These are phyloP conservation scores for Centropus unirufus DNA, from an alignment of 2,113 vertebrate species.

Conservation along the genomic window DNA sequence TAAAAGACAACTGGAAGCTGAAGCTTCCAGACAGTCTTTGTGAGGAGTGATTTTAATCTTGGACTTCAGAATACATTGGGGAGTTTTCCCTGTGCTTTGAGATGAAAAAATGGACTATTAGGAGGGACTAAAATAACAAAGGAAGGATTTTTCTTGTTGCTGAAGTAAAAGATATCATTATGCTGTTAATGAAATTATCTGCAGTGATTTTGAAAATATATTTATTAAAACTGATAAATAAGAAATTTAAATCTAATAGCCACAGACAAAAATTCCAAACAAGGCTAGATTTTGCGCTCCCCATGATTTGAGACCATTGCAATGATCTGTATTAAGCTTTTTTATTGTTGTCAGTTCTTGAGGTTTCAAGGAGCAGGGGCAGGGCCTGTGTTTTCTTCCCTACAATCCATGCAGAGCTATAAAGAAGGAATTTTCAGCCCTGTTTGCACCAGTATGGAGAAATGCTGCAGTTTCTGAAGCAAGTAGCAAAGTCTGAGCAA, in stretches of 20 bases:
- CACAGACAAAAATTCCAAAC: neutral
- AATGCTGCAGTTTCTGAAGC: neutral
- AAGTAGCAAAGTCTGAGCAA: neutral
- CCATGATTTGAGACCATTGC: neutral
- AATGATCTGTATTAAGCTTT: neutral
- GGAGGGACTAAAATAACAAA: neutral
- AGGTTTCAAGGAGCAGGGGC: neutral
- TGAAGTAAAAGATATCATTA: neutral
- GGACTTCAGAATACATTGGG: neutral
- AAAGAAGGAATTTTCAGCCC: neutral
- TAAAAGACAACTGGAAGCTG: neutral
- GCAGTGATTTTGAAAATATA: neutral
- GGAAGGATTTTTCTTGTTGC: neutral
- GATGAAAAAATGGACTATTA: neutral
- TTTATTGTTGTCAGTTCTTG: neutral
- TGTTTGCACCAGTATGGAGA: neutral
- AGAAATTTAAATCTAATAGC: neutral
- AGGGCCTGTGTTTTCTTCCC: neutral
- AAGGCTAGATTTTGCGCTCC: neutral
- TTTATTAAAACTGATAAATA: neutral
- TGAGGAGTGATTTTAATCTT: constrained; percentile 42
- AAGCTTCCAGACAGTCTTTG: neutral
- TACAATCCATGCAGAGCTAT: neutral
- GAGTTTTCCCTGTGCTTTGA: neutral
- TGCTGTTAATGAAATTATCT: constrained; percentile 22